Base-by-base conservation (phyloP, 2,113 vertebrate species). In the Pedetes capensis region DNA sequence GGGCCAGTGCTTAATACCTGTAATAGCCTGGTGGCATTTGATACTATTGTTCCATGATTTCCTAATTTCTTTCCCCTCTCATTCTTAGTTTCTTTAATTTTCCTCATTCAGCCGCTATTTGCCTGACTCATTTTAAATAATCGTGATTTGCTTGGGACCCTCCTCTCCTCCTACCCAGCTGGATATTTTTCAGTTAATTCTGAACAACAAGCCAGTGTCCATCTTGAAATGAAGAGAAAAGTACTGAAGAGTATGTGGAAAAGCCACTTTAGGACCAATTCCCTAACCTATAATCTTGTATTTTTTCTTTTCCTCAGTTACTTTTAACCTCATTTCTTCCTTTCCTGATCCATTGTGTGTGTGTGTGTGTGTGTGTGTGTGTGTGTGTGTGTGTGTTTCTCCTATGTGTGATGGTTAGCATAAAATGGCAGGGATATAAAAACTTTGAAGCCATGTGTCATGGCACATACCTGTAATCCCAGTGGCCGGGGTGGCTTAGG, bases 41-140 rank as follows among this genome's bases (percentile, higher is more conserved):
- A 89, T 92, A 72, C 34, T 10, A 22, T 14, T 53, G 2, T 64
- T 87, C 22, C 75, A 1, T 91, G 69, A 66, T 72, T 68, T 85
- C 9, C 27, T 85, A 8, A 20, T 93, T 69, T 61, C 39, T 92
- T 83, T 92, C 11, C 37, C 64, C 44, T 83, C n/a, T 34, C 25
- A 29, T 78, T 87, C 7, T 78, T 84, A 57, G 3, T 91, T 89
- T 87, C 78, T 32, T 95, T 93, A 6, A 34, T 76, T 96, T 95
- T 96, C 47, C 17, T 95, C 71, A 53, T 18, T 2, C 53, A 71
- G 1, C 18, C 89, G 42, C 22, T 95, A 22, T 93, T 89, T 59
- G 51, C 25, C 1, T 55, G 63, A 47, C 0, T 2, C 55, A 16
- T 80, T 93, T 91, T 22, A 81, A 44, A 61, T 72, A 94, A 27